Percentiles rank a stretch among this genome's conserved stretches.
Conservation (phyloP, 2,113 vertebrate species). For the Phoenicopterus ruber region DNA sequence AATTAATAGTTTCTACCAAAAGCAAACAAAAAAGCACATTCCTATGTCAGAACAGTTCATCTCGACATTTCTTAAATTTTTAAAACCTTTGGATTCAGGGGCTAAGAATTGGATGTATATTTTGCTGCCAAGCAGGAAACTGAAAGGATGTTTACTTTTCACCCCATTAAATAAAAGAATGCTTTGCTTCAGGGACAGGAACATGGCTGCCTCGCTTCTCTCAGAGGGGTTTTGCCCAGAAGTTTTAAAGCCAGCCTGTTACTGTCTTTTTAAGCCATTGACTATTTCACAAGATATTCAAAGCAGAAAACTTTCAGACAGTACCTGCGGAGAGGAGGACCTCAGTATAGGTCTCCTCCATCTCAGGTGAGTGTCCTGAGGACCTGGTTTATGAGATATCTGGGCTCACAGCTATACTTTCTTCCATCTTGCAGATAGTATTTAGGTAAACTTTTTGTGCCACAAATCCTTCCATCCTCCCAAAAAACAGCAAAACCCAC, state of each 20-base stretch:
- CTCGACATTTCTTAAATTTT: not conserved
- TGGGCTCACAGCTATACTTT: not conserved
- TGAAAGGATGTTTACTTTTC: not conserved
- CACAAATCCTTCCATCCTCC: not conserved
- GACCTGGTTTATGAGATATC: not conserved
- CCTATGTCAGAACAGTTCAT: not conserved
- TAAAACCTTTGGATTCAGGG: not conserved
- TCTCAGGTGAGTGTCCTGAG: not conserved
- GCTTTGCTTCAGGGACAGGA: not conserved
- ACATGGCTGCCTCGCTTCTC: not conserved
- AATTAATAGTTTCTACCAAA: not conserved
- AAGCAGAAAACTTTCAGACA: not conserved
- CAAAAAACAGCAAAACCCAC: not conserved
- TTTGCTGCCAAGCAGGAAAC: not conserved
- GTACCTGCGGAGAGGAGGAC: not conserved
- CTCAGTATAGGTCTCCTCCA: not conserved
- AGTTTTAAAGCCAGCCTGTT: not conserved
- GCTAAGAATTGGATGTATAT: not conserved
- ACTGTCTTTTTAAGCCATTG: not conserved
- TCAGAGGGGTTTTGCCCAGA: not conserved
- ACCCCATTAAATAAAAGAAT: not conserved
- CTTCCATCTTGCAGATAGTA: not conserved
- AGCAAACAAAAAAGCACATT: not conserved
- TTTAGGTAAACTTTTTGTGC: not conserved
- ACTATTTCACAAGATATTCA: not conserved